Evolutionary conservation across 1,140 invertebrate species (phyloP).

Genomic region (Megalopta genalis): DNA sequence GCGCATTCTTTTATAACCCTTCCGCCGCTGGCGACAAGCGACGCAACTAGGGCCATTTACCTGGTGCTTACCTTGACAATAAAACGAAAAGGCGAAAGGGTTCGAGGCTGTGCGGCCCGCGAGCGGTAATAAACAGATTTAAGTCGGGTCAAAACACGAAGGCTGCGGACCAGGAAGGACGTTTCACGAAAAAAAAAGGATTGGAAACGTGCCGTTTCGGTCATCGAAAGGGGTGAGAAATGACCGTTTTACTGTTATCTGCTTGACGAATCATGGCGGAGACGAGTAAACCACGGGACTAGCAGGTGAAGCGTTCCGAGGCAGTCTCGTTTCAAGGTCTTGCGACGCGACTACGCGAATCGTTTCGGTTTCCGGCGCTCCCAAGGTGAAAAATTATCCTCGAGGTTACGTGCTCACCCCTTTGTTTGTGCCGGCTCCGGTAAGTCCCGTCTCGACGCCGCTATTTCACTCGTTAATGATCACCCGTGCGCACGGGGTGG

Average conservation of each 20-base stretch:
- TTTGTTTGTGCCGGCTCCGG: conserved; percentile 36
- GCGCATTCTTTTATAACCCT: conserved; percentile 71
- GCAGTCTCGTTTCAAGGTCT: conserved; percentile 74
- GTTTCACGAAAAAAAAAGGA: neutral
- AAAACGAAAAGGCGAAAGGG: conserved; percentile 60
- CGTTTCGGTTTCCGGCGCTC: conserved; percentile 34
- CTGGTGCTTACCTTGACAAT: conserved; percentile 66
- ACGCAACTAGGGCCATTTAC: conserved; percentile 50
- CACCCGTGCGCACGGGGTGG: neutral
- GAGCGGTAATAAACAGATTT: conserved; percentile 71
- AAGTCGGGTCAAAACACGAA: conserved; percentile 40
- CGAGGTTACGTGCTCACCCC: conserved; percentile 39
- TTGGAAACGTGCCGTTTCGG: neutral
- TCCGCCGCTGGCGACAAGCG: conserved; percentile 47
- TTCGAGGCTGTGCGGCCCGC: conserved; percentile 14
- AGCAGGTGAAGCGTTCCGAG: conserved; percentile 63
- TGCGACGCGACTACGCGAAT: conserved; percentile 52
- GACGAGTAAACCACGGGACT: conserved; percentile 67
- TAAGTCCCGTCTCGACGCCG: conserved; percentile 44
- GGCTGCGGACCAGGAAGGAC: conserved; percentile 29
- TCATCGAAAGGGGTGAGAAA: conserved; percentile 69
- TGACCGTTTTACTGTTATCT: conserved; percentile 67
- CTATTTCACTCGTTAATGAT: neutral
- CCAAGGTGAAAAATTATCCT: conserved; percentile 58
- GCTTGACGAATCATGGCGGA: conserved; percentile 60